Evolutionary conservation across 2,888 invertebrate species (phyloP), one percentile per base, ranked within the genome.

Genomic region (Mallateleia sp.): DNA sequence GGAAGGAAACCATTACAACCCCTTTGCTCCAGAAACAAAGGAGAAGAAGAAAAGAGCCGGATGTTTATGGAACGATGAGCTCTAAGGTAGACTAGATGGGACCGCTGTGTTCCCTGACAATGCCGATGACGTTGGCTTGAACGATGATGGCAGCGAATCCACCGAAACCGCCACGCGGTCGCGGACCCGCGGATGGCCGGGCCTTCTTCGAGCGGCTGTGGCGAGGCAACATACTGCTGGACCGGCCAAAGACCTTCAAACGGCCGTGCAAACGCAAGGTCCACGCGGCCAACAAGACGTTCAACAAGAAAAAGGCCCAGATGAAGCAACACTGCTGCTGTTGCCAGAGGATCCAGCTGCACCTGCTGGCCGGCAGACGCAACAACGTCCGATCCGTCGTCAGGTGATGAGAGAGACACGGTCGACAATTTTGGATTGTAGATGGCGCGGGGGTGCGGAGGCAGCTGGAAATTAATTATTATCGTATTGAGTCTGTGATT

Each of bases 161-260:
- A 95, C 95, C 95, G 80, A 94, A 93, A 88, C 88, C 93, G 79
- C 93, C 93, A 54, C 91, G 95, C 52, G 95, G 95, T 89, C 94
- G 95, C 9, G 95, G 95, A 67, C 95, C 95, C n/a, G 95, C 95
- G 24, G 96, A 97, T 91, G 96, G 97, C 91, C 96, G 97, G 85
- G 95, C 97, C 45, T 96, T 97, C 77, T 97, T 97, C 94, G 97
- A 97, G 92, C 95, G 97, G 22, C 95, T 97, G 69, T 97, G 97
- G 97, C 96, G 97, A 54, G 97, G 97, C 75, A 96, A 96, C 54
- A 96, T 96, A 92, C 94, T 94, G 66, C 90, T 94, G 62, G 94
- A 94, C 52, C 92, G 94, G 5, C 93, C 94, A 54, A 93, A 93
- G 66, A 92, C 91, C 15, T 90, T 94, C 34, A 94, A 93, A 81